Evolutionary conservation across 2,797 vertebrate species (phyloP).

Genomic region (Podarcis lilfordi): DNA sequence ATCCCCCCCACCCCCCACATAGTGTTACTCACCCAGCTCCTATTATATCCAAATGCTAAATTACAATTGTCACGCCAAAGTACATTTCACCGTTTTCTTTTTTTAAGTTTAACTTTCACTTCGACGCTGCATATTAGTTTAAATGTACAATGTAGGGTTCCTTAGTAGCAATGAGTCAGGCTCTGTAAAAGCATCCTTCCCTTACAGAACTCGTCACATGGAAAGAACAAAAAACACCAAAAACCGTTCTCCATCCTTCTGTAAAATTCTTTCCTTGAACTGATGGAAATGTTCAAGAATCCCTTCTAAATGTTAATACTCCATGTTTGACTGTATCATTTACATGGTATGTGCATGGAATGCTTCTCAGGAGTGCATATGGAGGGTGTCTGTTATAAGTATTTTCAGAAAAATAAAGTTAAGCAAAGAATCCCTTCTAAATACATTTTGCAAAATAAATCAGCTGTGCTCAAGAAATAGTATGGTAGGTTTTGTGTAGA

Average conservation of each 20-base stretch:
- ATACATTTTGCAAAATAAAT: neutral
- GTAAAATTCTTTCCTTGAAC: neutral
- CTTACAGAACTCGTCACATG: conserved; percentile 18
- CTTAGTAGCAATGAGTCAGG: neutral
- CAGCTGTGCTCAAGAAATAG: neutral
- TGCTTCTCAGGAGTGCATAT: too few relatives aligned
- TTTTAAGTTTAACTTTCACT: too few relatives aligned
- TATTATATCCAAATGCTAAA: conserved; percentile 12
- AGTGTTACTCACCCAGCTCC: conserved; percentile 21
- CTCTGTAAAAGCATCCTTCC: neutral
- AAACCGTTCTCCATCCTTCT: neutral
- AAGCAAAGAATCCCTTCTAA: neutral
- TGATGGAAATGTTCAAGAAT: neutral
- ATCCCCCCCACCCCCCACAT: neutral
- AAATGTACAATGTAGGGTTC: neutral
- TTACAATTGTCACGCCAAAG: neutral
- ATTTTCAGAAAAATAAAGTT: too few relatives aligned
- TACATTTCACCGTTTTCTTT: neutral
- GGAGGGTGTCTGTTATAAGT: too few relatives aligned
- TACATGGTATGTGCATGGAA: too few relatives aligned
- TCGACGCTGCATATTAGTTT: too few relatives aligned
- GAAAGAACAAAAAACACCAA: neutral
- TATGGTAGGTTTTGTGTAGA: neutral
- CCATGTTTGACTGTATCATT: too few relatives aligned
- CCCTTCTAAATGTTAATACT: neutral